Evolutionary conservation across 2,113 vertebrate genomes (phyloP), one percentile per base, ranked within the genome.

Genomic region (Bufo bufo): DNA sequence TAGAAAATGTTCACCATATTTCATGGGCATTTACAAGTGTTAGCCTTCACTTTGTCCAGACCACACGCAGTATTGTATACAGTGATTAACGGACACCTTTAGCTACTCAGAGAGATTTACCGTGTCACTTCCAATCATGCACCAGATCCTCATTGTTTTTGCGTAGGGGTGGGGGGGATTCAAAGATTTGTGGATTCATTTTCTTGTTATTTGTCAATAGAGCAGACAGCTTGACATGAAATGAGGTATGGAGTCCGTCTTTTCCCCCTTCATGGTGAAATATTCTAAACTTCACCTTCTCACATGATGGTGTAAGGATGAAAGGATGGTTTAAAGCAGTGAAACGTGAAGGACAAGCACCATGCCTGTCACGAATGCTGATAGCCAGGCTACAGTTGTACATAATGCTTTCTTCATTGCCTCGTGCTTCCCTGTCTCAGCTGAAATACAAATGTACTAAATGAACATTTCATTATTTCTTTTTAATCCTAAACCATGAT

Each of bases 321-420:
- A 92, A 93, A 94, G 91, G 86, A 96, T 95, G 91, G 91, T 94
- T 93, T 93, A 91, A 94, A 90, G 95, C 96, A 96, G 95, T 89
- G 96, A 97, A 92, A 96, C 89, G 91, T 99, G 97, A 99, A 99
- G 97, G 97, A 95, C 95, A 91, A 92, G 92, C 92, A 3, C 92
- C 93, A 93, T 93, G 93, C 93, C 94, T 96, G 95, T 95, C 95
- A 95, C 94, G 93, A 92, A 96, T 94, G 95, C 94, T 94, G 96
- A 95, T 94, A 94, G 94, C 94, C 94, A 93, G 94, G 93, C 85
- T 8, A 90, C 81, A 93, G 95, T 94, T 96, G 95, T 98, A 96
- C 90, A 99, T 99, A 97, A 98, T 98, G 95, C 96, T 92, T 96
- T 97, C 96, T 97, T 96, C 94, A 66, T 71, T 97, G 96, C 91